Base-by-base conservation (phyloP, 2,113 vertebrate genomes). In the Bos javanicus region DNA sequence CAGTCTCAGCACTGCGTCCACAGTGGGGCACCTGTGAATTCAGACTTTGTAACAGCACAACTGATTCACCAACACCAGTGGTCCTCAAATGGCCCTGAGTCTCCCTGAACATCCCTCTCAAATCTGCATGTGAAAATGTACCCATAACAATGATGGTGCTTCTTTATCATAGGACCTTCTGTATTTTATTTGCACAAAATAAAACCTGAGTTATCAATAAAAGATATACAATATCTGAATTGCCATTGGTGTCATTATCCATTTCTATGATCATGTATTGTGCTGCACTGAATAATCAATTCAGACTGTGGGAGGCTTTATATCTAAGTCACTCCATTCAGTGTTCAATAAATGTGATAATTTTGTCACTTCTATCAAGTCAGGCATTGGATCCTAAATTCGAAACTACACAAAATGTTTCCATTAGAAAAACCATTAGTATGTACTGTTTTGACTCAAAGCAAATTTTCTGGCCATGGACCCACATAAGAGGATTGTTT, bases 121-220 rank as follows among this genome's bases (percentile, higher is more conserved):
- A 2, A 82, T 21, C 52, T 46, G n/a, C 23, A 21, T 2, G 12
- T 36, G 52, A 28, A 71, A 60, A 62, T 28, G 28, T 5, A 33
- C 0, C n/a, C 2, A 1, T 30, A 60, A 6, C 23, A 28, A 13
- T 17, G 14, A 39, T 15, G 46, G 2, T 9, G 17, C 7, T 56
- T 33, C 25, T 6, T 48, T 10, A 19, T 39, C 30, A n/a, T 0
- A 6, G 4, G 60, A 33, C 3, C 23, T 6, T 30, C 36, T 23
- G 25, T 87, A n/a, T 74, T 62, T 90, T 90, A 67, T 33, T 36
- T 48, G 56, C n/a, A 50, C 48, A 39, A 62, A 62, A 78, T 36
- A 56, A 64, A 46, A 28, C 11, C 25, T 30, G 86, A 76, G 46
- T 78, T 89, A 17, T 85, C 48, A 56, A n/a, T 36, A 52, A 50